Evolutionary conservation across 2,113 vertebrate species (phyloP), one percentile per base, ranked within the genome.

Genomic region (Cyanoramphus novaezelandiae): DNA sequence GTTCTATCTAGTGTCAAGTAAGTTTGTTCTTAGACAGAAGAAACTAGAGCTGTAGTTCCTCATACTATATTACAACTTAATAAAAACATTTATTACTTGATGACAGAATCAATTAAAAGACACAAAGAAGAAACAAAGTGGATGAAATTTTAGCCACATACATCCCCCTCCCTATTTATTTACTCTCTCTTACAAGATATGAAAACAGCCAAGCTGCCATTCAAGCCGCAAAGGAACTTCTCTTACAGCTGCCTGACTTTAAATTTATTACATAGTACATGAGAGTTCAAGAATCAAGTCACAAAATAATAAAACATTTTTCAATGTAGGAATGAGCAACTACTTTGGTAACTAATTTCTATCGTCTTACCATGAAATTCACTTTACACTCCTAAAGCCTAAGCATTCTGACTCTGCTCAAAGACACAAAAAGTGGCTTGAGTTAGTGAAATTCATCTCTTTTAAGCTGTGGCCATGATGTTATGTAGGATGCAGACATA

Each of bases 401-500:
- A 27, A 49, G 7, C 10, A 27, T 65, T 64, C 33, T 29, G n/a
- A 13, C 31, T 60, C 25, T 19, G 88, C 47, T 75, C 29, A 60
- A 53, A 62, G 44, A 39, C 3, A 35, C 17, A 52, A 24, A 24
- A 86, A 43, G 37, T 9, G 11, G 19, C n/a, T n/a, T 8, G 13
- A 77, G 53, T 24, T 41, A 35, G 5, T 4, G 37, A 82, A 84
- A 85, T 33, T 9, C 3, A n/a, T 14, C 46, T 81, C 41, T 29
- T 2, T 3, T 5, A 25, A 74, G 33, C 19, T 19, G 35, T 17
- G 37, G 10, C 28, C 70, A 88, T 29, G 53, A 55, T 74, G 43
- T 13, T 60, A 63, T 33, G 3, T 3, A 20, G 29, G 18, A 23
- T 9, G 11, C 0, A 39, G 49, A 44, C 50, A 41, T 3, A 16